phyloP scores from a whole-genome alignment of 2,113 vertebrate species.

The Colinus virginianus region DNA sequence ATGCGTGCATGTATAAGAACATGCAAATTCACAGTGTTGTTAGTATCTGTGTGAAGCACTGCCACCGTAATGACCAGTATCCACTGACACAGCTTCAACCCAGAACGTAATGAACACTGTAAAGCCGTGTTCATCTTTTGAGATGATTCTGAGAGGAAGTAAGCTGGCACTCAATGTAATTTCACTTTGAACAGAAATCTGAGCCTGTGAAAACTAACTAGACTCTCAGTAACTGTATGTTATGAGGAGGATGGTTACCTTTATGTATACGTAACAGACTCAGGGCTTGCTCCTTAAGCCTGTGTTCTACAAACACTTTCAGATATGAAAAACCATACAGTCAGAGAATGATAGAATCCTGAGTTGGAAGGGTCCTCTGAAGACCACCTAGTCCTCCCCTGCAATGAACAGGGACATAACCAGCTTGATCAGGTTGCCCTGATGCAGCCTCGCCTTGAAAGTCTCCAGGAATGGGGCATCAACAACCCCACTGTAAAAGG shows the following conservation, averaged over 20 bases:
- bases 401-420: no score
- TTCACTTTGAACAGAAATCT: not conserved
- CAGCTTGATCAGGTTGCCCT: no score
- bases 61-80: not conserved
- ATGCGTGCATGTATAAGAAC: not conserved
- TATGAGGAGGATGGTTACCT: not conserved
- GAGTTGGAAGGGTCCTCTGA: no score
- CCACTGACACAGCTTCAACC: not conserved
- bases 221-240: not conserved
- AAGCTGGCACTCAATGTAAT: not conserved
- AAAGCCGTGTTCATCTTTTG: not conserved
- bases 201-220: not conserved
- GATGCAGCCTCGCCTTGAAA: no score
- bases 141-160: not conserved
- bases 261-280: rapidly evolving
- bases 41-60: not conserved
- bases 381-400: no score
- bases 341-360: no score
- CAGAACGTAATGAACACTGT: not conserved
- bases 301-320: rapidly evolving
- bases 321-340: not conserved
- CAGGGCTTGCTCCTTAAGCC: not conserved
- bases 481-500: no score
- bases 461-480: no score
- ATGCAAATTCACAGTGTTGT: not conserved